Evolutionary conservation across 2,113 vertebrate species (phyloP).

Genomic region (Pomatorhinus ruficollis): DNA sequence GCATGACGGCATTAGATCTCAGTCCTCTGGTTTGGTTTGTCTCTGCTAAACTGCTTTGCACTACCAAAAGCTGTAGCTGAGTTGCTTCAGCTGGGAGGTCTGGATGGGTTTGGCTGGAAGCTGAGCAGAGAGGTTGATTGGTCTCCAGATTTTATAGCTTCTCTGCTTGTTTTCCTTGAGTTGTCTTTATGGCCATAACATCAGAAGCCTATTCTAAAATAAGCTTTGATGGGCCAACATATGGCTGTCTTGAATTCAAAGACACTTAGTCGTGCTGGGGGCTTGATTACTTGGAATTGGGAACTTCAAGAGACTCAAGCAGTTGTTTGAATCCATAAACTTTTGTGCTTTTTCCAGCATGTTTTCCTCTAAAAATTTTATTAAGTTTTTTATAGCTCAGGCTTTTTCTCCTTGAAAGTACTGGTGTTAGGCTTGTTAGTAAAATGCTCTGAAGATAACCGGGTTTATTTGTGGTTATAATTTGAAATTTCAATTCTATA

Average conservation of each 20-base stretch:
- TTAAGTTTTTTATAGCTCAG: neutral
- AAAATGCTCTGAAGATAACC: neutral
- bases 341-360: neutral
- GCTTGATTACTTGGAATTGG: neutral
- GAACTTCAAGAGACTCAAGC: neutral
- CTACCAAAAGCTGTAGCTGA: neutral
- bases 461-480: neutral
- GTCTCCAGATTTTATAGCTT: neutral
- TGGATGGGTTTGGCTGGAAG: neutral
- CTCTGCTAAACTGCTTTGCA: rapidly evolving
- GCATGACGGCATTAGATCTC: neutral
- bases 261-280: neutral
- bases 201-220: neutral
- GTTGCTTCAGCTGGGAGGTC: neutral
- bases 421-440: neutral
- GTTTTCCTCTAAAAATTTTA: neutral
- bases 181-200: neutral
- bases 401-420: neutral
- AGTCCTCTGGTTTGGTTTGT: neutral
- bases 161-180: neutral
- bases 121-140: neutral
- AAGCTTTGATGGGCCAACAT: neutral
- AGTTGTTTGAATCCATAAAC: neutral
- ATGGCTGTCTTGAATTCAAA: neutral
- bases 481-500: neutral